Evolutionary conservation across 2,888 invertebrate genomes (phyloP).

Genomic region (Nomada flava): DNA sequence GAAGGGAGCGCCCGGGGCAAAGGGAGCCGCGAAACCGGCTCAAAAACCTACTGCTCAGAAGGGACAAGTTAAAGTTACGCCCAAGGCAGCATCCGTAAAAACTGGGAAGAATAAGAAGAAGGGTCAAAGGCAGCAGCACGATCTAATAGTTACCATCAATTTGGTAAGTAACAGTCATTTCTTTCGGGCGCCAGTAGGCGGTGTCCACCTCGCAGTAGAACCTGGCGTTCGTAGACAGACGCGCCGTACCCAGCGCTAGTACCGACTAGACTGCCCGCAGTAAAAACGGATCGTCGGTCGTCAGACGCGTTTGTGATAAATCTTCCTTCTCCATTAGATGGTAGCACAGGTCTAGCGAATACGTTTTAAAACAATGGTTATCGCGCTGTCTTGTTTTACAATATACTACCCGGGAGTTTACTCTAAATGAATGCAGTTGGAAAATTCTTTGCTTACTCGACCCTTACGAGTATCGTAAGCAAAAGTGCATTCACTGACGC

Average conservation of each 20-base stretch:
- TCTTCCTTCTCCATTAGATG: constrained; percentile 49
- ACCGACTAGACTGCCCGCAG: constrained; percentile 37
- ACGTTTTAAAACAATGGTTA: background rate
- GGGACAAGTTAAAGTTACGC: constrained; percentile 87
- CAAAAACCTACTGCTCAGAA: constrained; percentile 91
- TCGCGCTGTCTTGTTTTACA: background rate
- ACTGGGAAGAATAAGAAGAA: constrained; percentile 90
- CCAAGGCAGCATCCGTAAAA: constrained; percentile 86
- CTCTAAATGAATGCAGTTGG: background rate
- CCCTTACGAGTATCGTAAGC: background rate
- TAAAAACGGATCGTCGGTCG: constrained; percentile 24
- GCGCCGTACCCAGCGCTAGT: background rate
- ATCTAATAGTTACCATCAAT: constrained; percentile 92
- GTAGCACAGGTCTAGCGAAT: constrained; percentile 50
- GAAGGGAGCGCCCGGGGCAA: constrained; percentile 86
- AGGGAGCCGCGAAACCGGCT: constrained; percentile 87
- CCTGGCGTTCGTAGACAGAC: constrained; percentile 12
- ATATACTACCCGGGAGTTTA: background rate
- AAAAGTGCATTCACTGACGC: constrained; percentile 36
- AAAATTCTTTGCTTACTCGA: background rate
- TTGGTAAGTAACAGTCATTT: constrained; percentile 86
- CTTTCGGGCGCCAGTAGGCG: background rate
- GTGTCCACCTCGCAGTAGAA: constrained; percentile 19
- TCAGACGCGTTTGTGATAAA: background rate
- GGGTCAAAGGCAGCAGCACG: constrained; percentile 92